These are phyloP conservation scores for Metalampra italica DNA, from an alignment of 2,888 invertebrate genomes.

Conservation along the genomic window DNA sequence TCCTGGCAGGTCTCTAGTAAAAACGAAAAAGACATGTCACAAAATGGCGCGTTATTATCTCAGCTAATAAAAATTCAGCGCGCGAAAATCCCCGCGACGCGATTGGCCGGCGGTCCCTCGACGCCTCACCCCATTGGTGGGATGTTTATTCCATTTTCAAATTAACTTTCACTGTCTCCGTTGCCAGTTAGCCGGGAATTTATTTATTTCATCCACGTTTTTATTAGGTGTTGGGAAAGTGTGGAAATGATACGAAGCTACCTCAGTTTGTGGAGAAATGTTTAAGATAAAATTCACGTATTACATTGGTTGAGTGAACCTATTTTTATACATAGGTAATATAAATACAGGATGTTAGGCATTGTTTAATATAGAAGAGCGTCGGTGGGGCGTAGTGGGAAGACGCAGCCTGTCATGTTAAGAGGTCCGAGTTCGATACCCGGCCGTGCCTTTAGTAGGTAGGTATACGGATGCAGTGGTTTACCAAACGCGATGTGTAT, in stretches of 20 bases:
- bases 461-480: too few relatives aligned
- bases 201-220: constrained; percentile 38
- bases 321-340: neutral
- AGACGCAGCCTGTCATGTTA: too few relatives aligned
- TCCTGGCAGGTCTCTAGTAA: constrained; percentile 13
- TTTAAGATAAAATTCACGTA: neutral
- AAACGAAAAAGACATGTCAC: constrained; percentile 66
- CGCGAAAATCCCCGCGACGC: constrained; percentile 65
- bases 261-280: constrained; percentile 3
- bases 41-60: constrained; percentile 76
- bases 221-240: constrained; percentile 33
- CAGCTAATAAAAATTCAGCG: constrained; percentile 77
- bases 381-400: too few relatives aligned
- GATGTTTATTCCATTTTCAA: constrained; percentile 76
- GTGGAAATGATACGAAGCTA: constrained; percentile 18
- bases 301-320: neutral
- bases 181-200: constrained; percentile 55
- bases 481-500: too few relatives aligned
- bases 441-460: too few relatives aligned
- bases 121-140: constrained; percentile 60
- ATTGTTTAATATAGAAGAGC: too few relatives aligned
- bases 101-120: constrained; percentile 63
- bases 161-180: constrained; percentile 74
- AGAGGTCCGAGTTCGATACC: too few relatives aligned
- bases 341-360: too few relatives aligned